Evolutionary conservation across 2,797 vertebrate genomes (phyloP).

Genomic region (Phylloscopus collybita): DNA sequence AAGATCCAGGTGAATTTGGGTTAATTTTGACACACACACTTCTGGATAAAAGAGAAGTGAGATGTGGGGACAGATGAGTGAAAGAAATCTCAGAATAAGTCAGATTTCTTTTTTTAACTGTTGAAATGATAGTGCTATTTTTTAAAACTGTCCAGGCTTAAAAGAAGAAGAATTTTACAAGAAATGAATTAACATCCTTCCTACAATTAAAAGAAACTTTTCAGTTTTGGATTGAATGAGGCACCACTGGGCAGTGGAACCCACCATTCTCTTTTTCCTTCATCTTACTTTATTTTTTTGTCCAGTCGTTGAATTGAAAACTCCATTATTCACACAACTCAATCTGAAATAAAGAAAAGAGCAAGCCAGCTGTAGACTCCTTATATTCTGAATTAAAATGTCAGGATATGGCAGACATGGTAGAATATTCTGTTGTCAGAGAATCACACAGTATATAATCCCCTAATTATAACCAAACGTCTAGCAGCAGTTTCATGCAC

Average conservation of each 20-base stretch:
- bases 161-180: not conserved
- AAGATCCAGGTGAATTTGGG: not conserved
- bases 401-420: constrained; percentile 2
- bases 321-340: constrained; percentile 32
- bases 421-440: constrained; percentile 15
- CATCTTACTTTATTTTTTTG: not conserved
- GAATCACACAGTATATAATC: not conserved
- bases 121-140: not conserved
- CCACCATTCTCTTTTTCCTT: not conserved
- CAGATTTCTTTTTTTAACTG: not conserved
- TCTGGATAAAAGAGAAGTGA: not conserved
- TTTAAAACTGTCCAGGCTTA: not conserved
- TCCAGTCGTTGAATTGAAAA: constrained; percentile 7
- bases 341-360: constrained; percentile 47
- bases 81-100: not conserved
- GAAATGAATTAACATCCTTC: not conserved
- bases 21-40: not conserved
- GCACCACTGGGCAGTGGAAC: not conserved
- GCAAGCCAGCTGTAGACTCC: constrained; percentile 6
- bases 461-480: constrained; percentile 53
- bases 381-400: constrained; percentile 36
- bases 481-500: constrained; percentile 31
- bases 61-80: not conserved
- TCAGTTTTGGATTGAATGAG: not conserved
- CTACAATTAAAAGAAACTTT: not conserved